A percentile compares a stretch with the other conserved stretches of the same genome.
These are phyloP conservation scores for Scolopax mira DNA, from an alignment of 2,113 vertebrate genomes.

Conservation along the genomic window DNA sequence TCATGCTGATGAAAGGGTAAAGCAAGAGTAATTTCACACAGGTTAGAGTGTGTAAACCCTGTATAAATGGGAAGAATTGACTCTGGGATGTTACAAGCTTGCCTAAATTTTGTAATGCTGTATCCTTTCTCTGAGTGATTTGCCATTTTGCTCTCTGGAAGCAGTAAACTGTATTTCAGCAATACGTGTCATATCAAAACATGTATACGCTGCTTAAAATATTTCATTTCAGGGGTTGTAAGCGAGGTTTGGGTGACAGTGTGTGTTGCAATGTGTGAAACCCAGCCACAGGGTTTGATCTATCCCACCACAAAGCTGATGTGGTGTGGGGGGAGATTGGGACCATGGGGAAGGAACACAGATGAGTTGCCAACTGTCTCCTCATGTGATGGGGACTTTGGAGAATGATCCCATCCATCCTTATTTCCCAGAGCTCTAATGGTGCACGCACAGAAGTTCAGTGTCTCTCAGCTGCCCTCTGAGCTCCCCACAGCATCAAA, in stretches of 20 bases:
- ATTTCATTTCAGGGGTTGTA: background rate
- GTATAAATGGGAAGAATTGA: fast-evolving
- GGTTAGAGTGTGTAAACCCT: background rate
- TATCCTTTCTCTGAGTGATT: background rate
- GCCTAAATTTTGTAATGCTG: background rate
- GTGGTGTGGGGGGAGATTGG: fast-evolving
- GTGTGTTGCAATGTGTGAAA: background rate
- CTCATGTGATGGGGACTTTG: fast-evolving
- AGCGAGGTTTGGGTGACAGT: background rate
- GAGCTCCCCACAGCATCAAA: background rate
- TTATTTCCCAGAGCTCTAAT: background rate
- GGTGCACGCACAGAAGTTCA: background rate
- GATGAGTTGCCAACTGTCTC: background rate
- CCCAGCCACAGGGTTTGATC: background rate
- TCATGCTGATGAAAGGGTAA: background rate
- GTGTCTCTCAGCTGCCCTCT: background rate
- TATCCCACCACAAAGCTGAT: background rate
- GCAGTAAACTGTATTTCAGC: background rate
- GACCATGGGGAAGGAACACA: background rate
- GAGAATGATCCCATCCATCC: background rate
- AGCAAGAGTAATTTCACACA: background rate
- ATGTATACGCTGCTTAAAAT: background rate
- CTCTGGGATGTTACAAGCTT: fast-evolving
- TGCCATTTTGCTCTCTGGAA: background rate
- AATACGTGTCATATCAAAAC: background rate